Base-by-base conservation (phyloP, 1,140 invertebrate genomes). In the Brachionus rotundiformis region DNA sequence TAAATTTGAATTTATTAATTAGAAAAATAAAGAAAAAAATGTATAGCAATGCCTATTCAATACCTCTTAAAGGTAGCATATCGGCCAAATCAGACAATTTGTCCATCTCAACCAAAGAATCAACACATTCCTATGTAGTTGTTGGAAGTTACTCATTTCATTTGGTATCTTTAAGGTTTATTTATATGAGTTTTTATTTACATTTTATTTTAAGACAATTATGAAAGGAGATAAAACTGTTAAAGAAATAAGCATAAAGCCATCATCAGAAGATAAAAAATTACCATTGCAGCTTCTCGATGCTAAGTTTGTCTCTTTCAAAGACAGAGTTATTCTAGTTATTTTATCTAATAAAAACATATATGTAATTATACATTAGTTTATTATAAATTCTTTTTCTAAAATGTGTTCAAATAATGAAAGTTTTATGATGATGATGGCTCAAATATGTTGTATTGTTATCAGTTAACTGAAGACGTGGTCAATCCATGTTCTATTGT, bases 401-500 rank as follows among this genome's bases (percentile, higher is more conserved):
- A 27, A 25, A 25, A 25, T 41, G 3, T 27, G 36, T 44, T 44
- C n/a, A n/a, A 19, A 73, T 41, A 25, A 39, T 73, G 23, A 25
- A 27, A 73, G 68, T 73, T 73, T 41, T 73, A 73, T 73, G 39
- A 73, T 25, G 68, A 73, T 3, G 36, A 73, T 10, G 68, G 68
- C 4, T 73, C 68, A 8, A 73, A 5, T 44, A 8, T 73, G n/a
- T 3, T 73, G 6, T 25, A 41, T 73, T 73, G 10, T 25, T 29
- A 44, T 44, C 5, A 4, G 29, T 23, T 73, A 23, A 73, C 23
- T 44, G 68, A 73, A 10, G 68, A 73, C 11, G 36, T 10, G 0
- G 11, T 25, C 25, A 25, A 25, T 73, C 19, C 19, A 10, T 41
- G 68, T 25, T 33, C 36, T 25, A 23, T 73, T 25, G 25, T 10